Conservation (phyloP, 2,113 vertebrate species). For the Mormyrus lacerda region DNA sequence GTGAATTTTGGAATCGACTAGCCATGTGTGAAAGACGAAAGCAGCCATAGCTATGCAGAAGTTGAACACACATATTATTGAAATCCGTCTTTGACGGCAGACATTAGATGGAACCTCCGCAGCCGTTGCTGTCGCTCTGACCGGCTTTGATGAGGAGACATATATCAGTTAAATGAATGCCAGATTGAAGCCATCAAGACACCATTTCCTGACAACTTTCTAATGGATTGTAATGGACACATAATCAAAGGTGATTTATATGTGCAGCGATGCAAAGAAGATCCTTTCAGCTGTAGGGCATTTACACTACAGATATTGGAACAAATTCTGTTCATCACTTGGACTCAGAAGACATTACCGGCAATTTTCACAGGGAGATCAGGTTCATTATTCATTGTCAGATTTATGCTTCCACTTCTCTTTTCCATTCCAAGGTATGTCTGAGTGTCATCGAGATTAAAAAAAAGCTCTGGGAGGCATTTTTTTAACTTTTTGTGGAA, state of each 20-base stretch:
- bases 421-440: background rate
- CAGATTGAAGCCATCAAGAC: constrained; percentile 13
- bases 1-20: background rate
- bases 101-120: background rate
- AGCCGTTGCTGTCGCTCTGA: background rate
- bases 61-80: background rate
- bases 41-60: background rate
- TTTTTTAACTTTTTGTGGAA: background rate
- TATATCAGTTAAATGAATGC: constrained; percentile 6
- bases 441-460: background rate
- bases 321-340: constrained; percentile 14
- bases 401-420: background rate
- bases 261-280: constrained; percentile 5
- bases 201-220: constrained; percentile 17
- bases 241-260: constrained; percentile 15
- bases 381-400: constrained; percentile 13
- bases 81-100: background rate
- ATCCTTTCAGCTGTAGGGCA: constrained; percentile 9
- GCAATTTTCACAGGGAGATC: constrained; percentile 13
- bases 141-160: constrained; percentile 3
- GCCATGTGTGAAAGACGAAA: background rate
- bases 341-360: constrained; percentile 9
- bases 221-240: constrained; percentile 18
- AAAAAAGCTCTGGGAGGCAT: background rate
- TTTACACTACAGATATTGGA: constrained; percentile 10